Conservation (phyloP, 2,888 invertebrate species). For the Pyrochroa serraticornis region DNA sequence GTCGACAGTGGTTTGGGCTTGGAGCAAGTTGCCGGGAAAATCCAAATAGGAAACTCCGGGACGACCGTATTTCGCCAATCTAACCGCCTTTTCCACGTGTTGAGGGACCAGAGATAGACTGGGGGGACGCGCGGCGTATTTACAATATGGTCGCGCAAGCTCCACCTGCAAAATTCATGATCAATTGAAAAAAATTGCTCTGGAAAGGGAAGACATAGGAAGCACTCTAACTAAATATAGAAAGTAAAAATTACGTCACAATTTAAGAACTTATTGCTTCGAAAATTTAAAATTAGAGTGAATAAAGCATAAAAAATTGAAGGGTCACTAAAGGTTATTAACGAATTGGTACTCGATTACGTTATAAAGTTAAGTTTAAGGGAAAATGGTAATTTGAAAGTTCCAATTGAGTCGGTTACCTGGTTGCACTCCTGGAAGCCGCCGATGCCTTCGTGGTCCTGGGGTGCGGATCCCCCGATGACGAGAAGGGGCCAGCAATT, state of each 20-base stretch:
- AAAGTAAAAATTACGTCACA: conserved; percentile 28
- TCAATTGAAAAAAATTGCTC: not conserved
- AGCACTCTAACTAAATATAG: not conserved
- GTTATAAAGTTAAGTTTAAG: too few species aligned
- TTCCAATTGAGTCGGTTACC: too few species aligned
- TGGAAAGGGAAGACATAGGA: too few species aligned
- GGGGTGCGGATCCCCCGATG: conserved; percentile 88
- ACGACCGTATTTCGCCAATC: conserved; percentile 81
- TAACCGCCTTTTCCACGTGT: conserved; percentile 91
- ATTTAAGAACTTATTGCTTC: too few species aligned
- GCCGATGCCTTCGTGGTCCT: conserved; percentile 93
- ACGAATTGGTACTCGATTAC: too few species aligned
- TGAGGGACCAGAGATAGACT: conserved; percentile 81
- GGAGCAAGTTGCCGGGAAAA: conserved; percentile 84
- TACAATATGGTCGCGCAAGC: conserved; percentile 85
- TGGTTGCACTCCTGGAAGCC: conserved; percentile 77
- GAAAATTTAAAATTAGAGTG: too few species aligned
- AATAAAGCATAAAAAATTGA: too few species aligned
- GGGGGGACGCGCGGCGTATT: conserved; percentile 89
- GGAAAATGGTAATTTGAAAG: too few species aligned
- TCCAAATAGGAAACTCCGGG: conserved; percentile 93
- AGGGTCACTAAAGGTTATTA: too few species aligned
- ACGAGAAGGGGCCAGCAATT: conserved; percentile 96
- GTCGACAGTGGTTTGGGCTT: conserved; percentile 55
- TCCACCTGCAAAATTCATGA: conserved; percentile 65